Evolutionary conservation across 2,797 vertebrate species (phyloP), one percentile per base, ranked within the genome.

Genomic region (Cuculus canorus): DNA sequence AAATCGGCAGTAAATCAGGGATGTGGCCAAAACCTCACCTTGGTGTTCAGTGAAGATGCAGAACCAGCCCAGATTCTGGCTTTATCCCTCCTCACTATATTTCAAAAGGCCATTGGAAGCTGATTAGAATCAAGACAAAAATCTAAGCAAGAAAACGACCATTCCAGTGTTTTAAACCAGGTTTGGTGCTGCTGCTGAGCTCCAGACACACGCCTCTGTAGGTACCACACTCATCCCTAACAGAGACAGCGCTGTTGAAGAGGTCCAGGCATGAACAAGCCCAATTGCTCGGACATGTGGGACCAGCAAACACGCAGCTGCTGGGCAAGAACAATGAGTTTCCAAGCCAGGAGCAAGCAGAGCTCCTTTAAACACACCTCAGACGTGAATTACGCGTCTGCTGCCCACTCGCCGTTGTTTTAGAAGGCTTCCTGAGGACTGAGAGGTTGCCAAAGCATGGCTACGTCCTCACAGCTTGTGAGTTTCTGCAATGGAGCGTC

Each of bases 281-380:
- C 23, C 2, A 3, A 16, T 1, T 21, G 35, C 47, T 28, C 24
- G 56, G 53, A 27, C 1, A 2, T 0, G 2, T 3, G 53, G 50
- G 76, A 66, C 8, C 23, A 3, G 39, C 47, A 54, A 84, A 59
- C 6, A 41, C 18, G 24, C 1, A 1, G 14, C 41, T n/a, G 27
- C 25, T 25, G 10, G 2, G 17, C 1, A 0, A 45, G n/a, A 30
- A 10, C 4, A 37, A 14, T 1, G 1, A 1, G 4, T 4, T 48
- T 24, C 50, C 27, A 13, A 32, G 4, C 77, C 22, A 4, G 37
- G 64, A 53, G 73, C 9, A 17, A 64, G 63, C 66, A 45, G 21
- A 84, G 18, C 33, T 41, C 48, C 68, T 43, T 18, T 4, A 5
- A 59, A 25, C 28, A 11, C 70, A 17, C 15, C 69, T 10, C 5